Percentiles rank a stretch among this genome's conserved stretches.
Evolutionary conservation across 2,113 vertebrate species (phyloP).

Genomic region (Chaetops frenatus): DNA sequence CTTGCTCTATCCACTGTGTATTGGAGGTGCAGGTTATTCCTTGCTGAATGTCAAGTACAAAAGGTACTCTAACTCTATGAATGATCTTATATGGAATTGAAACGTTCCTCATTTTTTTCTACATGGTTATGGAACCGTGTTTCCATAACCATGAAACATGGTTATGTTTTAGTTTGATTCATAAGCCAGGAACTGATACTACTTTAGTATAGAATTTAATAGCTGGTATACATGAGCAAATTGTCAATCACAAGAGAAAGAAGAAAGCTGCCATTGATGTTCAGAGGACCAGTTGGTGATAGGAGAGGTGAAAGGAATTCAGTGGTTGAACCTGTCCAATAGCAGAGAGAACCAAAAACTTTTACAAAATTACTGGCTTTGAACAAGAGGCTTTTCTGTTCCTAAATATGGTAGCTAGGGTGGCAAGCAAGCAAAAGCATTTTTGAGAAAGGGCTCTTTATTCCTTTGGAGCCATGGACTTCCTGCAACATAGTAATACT

Average conservation of each 20-base stretch:
- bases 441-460: background rate
- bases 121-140: background rate
- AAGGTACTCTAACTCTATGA: slow-evolving; percentile 72
- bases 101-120: background rate
- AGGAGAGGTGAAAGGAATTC: background rate
- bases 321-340: background rate
- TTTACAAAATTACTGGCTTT: background rate
- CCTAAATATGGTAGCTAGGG: background rate
- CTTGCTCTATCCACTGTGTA: slow-evolving; percentile 88
- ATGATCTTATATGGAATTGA: background rate
- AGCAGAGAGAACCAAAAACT: background rate
- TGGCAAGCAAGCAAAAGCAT: background rate
- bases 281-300: background rate
- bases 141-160: no score
- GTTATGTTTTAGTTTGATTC: background rate
- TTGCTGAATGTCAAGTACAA: slow-evolving; percentile 89
- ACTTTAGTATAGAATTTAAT: background rate
- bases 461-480: background rate
- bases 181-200: background rate
- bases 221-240: background rate
- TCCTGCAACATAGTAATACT: background rate
- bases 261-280: background rate
- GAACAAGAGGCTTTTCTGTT: background rate
- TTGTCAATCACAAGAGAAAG: background rate
- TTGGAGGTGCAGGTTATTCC: slow-evolving; percentile 88